phyloP scores from a whole-genome alignment of 2,888 invertebrate genomes.

The Plutella xylostella region DNA sequence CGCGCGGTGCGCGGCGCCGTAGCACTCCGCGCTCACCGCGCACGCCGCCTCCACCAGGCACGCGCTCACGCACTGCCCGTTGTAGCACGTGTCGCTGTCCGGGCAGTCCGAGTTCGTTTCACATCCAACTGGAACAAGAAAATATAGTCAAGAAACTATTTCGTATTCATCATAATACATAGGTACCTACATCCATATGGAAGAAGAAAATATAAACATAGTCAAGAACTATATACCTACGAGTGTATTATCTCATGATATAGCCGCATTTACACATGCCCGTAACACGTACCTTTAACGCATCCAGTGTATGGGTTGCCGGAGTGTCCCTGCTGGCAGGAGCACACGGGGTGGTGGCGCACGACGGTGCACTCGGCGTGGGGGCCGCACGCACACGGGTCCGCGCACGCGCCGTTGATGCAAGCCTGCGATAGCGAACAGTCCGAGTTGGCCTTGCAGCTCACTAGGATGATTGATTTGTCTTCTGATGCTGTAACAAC shows the following conservation, averaged over 20 bases:
- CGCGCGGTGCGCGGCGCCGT: slow-evolving; percentile 82
- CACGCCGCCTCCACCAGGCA: slow-evolving; percentile 85
- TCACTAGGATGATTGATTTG: slow-evolving; percentile 67
- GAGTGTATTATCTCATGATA: too few relatives aligned
- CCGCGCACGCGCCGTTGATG: slow-evolving; percentile 81
- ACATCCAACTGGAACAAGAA: slow-evolving; percentile 76
- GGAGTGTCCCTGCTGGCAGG: slow-evolving; percentile 83
- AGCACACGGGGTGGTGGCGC: slow-evolving; percentile 88
- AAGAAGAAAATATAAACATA: too few relatives aligned
- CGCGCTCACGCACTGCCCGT: slow-evolving; percentile 84
- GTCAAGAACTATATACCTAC: too few relatives aligned
- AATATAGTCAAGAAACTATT: neutral
- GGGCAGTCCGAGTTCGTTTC: slow-evolving; percentile 84
- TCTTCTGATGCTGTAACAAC: slow-evolving; percentile 62
- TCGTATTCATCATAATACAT: too few relatives aligned
- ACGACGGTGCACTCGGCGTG: slow-evolving; percentile 85
- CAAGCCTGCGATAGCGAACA: slow-evolving; percentile 87
- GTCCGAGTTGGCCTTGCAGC: slow-evolving; percentile 83
- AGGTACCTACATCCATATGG: too few relatives aligned
- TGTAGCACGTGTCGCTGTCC: slow-evolving; percentile 84
- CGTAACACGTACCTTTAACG: slow-evolving; percentile 76
- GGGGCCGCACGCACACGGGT: slow-evolving; percentile 87
- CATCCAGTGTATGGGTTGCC: slow-evolving; percentile 89
- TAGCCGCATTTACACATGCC: too few relatives aligned
- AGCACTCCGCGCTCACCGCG: slow-evolving; percentile 86